Base-by-base conservation (phyloP, 2,113 vertebrate genomes). In the Salvator merianae region DNA sequence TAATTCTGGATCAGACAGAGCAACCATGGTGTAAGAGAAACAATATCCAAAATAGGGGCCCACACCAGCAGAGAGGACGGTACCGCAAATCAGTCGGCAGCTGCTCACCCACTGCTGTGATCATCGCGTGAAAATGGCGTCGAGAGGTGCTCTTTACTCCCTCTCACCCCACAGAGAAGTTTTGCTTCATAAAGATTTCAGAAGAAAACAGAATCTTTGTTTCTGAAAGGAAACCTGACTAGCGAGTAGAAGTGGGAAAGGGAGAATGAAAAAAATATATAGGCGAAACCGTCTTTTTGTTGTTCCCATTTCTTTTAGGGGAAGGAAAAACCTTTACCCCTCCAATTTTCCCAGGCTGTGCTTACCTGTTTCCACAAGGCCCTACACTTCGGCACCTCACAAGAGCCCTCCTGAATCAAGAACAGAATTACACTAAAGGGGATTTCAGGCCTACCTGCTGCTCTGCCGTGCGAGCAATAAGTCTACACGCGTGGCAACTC, bases 31-130 rank as follows among this genome's bases (percentile, higher is more conserved):
- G 34, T 7, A 30, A 53, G 66, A 9, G 38, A 59, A 24, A 32
- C 22, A 24, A 3, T 2, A 4, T 2, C 12, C 16, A 36, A 30
- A 24, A 70, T 1, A 8, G 8, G 12, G n/a, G 32, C 5, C 30
- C 18, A 16, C 0, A 10, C 28, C 16, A 12, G 1, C 6, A 1
- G 36, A 36, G 22, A n/a, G 4, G 14, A 59, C 3, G 72, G 30
- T 12, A 34, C 18, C 13, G 24, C 63, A 32, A 77, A 68, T 78
- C 18, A 86, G n/a, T 26, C 79, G 53, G 50, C 76, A 76, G 75
- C 43, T 30, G 81, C 72, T 70, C 78, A 43, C 30, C 72, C 40
- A 83, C 0, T 1, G 55, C 72, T 65, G 40, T 1, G 24, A 32
- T 10, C 2, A 50, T 2, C 81, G 55, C 0, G 32, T 65, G 13